Conservation (phyloP, 2,113 vertebrate species). For the Aphyosemion australe region DNA sequence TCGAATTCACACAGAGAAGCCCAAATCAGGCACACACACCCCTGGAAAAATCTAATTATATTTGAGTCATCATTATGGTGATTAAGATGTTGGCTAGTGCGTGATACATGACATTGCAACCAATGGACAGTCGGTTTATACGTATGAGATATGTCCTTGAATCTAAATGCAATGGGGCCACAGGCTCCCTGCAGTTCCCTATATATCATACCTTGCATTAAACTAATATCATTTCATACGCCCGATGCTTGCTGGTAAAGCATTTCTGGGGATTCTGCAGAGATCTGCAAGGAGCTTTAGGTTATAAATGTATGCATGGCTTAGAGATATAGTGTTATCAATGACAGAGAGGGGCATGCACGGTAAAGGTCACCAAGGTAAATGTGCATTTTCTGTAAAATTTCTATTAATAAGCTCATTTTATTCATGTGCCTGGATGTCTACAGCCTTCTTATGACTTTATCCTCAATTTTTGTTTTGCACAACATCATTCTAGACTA, state of each 20-base stretch:
- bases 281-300: slow-evolving; percentile 27
- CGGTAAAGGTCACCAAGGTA: neutral
- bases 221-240: slow-evolving; percentile 53
- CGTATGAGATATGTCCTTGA: slow-evolving; percentile 28
- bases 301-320: slow-evolving; percentile 38
- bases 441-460: neutral
- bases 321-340: slow-evolving; percentile 15
- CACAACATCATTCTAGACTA: neutral
- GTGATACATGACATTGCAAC: slow-evolving; percentile 60
- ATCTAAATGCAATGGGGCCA: slow-evolving; percentile 34
- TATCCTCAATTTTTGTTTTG: neutral
- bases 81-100: slow-evolving; percentile 69
- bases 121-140: slow-evolving; percentile 30
- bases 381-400: neutral
- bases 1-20: slow-evolving; percentile 54
- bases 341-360: slow-evolving; percentile 1
- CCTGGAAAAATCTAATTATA: slow-evolving; percentile 58
- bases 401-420: neutral
- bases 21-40: slow-evolving; percentile 46
- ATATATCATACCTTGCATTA: slow-evolving; percentile 61
- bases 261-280: slow-evolving; percentile 40
- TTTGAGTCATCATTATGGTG: slow-evolving; percentile 65
- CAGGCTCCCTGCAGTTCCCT: slow-evolving; percentile 34
- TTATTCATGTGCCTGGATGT: neutral
- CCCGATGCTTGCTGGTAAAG: slow-evolving; percentile 44